Evolutionary conservation across 1,140 invertebrate genomes (phyloP).

Genomic region (Eueides isabella): DNA sequence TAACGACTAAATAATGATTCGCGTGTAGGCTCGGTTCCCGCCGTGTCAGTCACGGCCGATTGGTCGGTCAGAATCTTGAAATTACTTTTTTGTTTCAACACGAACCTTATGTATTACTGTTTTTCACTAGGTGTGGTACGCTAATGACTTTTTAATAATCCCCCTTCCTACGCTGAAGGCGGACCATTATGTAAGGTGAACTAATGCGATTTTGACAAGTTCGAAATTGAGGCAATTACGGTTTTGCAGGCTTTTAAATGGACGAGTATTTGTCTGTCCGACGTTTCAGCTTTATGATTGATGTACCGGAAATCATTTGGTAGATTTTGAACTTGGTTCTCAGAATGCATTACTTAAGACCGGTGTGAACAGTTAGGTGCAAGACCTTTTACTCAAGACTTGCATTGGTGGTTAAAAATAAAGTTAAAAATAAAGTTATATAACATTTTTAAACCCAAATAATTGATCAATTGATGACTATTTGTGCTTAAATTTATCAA

Average conservation of each 20-base stretch:
- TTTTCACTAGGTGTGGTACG: constrained; percentile 68
- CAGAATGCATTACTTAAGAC: not conserved
- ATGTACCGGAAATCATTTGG: constrained; percentile 61
- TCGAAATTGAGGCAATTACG: constrained; percentile 77
- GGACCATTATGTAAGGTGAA: constrained; percentile 64
- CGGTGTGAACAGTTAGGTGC: not conserved
- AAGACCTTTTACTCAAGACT: not conserved
- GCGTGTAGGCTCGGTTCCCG: constrained; percentile 71
- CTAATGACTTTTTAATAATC: constrained; percentile 82
- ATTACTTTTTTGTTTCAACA: constrained; percentile 77
- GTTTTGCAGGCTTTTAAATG: constrained; percentile 75
- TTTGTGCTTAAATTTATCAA: not conserved
- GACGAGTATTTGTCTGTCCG: constrained; percentile 60
- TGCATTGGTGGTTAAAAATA: not conserved
- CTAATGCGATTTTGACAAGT: constrained; percentile 82
- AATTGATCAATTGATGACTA: no score
- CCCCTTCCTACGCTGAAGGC: constrained; percentile 67
- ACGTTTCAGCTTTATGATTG: constrained; percentile 53
- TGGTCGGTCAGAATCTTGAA: constrained; percentile 72
- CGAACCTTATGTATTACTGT: constrained; percentile 64
- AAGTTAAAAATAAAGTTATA: not conserved
- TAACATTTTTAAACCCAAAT: not conserved
- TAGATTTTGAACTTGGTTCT: constrained; percentile 23
- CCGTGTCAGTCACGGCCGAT: constrained; percentile 76
- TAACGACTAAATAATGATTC: constrained; percentile 80